Evolutionary conservation across 2,888 invertebrate genomes (phyloP), one percentile per base, ranked within the genome.

Genomic region (Aquatica leii): DNA sequence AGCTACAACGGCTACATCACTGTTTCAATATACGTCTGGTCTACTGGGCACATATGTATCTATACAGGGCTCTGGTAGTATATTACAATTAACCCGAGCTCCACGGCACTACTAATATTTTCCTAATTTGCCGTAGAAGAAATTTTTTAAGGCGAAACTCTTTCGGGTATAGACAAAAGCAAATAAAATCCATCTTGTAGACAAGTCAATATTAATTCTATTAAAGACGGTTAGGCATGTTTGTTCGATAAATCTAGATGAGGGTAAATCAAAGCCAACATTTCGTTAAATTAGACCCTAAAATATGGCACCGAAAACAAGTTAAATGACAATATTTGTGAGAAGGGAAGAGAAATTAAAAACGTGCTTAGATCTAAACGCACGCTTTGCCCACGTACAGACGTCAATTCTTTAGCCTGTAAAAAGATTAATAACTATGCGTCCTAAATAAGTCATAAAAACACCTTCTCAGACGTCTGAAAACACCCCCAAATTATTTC

Each of bases 241-340:
- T 64, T 66, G 67, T 69, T 66, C 71, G 67, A 67, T 81, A 80
- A 81, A 81, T 81, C 79, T 79, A 77, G 77, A 78, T 78, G 76
- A 77, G 78, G 75, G 80, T 80, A 81, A 81, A 81, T 81, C 80
- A 80, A 77, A 73, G 71, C 66, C 75, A 74, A 78, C 76, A 78
- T 78, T 78, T 78, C 73, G 71, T 75, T 76, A 78, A 79, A 80
- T 80, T 79, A 80, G 70, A 77, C 74, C 74, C 76, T 78, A 78
- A 79, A 79, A 80, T 80, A 77, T 78, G 79, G 76, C 75, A 76
- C 75, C 72, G 50, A 57, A 73, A 75, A 74, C 74, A 77, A 78
- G 79, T 77, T 78, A 79, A 79, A 78, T 77, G 80, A 79, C 80
- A 80, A 79, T 78, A 77, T 77, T 76, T 76, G 76, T 73, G 64